These are phyloP conservation scores for Origma solitaria DNA, from an alignment of 2,113 vertebrate genomes.

Conservation along the genomic window DNA sequence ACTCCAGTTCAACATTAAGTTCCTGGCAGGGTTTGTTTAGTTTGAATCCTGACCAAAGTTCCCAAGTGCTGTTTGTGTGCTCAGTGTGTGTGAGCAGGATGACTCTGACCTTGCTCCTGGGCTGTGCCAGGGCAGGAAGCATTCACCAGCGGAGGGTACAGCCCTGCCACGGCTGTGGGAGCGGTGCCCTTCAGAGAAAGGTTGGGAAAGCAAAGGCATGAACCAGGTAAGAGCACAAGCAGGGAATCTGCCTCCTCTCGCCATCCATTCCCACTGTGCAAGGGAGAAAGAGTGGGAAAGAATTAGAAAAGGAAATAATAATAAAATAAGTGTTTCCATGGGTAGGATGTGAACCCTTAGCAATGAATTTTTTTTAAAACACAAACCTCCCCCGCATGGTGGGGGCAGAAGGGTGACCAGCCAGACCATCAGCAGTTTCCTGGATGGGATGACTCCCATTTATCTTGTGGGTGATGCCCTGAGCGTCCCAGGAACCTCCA, in stretches of 20 bases:
- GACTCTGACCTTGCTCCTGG: fast-evolving
- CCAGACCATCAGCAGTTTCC: background rate
- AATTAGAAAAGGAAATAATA: background rate
- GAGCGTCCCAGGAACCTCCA: background rate
- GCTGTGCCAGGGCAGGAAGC: background rate
- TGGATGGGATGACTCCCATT: background rate
- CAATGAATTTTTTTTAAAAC: fast-evolving
- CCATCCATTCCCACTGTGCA: background rate
- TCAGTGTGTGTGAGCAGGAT: background rate
- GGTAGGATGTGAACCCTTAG: background rate
- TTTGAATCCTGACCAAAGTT: background rate
- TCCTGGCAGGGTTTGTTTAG: background rate
- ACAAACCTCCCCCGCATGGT: fast-evolving
- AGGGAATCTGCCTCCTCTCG: background rate
- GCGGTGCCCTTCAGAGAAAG: background rate
- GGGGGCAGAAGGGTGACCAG: background rate
- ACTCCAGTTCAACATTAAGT: background rate
- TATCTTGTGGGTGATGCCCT: background rate
- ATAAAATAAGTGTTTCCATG: fast-evolving
- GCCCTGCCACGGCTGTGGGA: background rate
- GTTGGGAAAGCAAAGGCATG: background rate
- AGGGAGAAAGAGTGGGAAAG: background rate
- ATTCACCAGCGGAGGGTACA: background rate
- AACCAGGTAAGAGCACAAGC: background rate
- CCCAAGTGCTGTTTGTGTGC: background rate